A percentile compares a stretch with the other conserved stretches of the same genome.
These are phyloP conservation scores for Sycophila texana DNA, from an alignment of 2,888 invertebrate species.

Conservation along the genomic window DNA sequence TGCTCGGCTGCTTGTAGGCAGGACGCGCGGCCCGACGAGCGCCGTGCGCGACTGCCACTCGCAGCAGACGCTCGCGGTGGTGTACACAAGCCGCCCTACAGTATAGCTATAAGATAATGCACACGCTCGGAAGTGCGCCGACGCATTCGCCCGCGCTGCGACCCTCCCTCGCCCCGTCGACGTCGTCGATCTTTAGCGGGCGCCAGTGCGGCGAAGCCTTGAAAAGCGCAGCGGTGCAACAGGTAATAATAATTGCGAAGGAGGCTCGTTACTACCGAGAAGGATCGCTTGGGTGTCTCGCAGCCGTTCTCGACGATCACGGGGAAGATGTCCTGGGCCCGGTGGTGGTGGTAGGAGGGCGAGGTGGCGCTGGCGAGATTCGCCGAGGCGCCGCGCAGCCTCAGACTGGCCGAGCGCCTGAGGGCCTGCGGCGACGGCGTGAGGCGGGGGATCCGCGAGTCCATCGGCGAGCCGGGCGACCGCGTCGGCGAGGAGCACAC, in stretches of 20 bases:
- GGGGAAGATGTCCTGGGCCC: conserved; percentile 77
- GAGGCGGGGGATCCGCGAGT: conserved; percentile 74
- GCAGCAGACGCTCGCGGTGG: background rate
- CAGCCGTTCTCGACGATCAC: conserved; percentile 81
- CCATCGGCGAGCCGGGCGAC: conserved; percentile 72
- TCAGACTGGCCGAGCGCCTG: conserved; percentile 82
- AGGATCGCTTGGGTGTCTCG: conserved; percentile 71
- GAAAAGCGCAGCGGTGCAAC: background rate
- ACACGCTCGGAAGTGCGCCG: background rate
- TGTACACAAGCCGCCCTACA: background rate
- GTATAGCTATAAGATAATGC: background rate
- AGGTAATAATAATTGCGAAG: background rate
- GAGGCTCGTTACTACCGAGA: conserved; percentile 65
- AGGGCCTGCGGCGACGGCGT: conserved; percentile 75
- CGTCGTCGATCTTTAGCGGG: background rate
- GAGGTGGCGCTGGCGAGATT: conserved; percentile 49
- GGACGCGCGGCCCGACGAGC: conserved; percentile 56
- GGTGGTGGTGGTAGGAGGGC: conserved; percentile 33
- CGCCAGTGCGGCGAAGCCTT: too few relatives aligned
- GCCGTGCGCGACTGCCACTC: conserved; percentile 15
- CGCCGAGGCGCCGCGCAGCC: conserved; percentile 80
- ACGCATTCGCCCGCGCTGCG: background rate
- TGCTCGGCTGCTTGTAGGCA: too few relatives aligned
- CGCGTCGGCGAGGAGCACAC: background rate
- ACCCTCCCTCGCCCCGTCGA: background rate